These are phyloP conservation scores for Scyliorhinus canicula DNA, from an alignment of 2,797 vertebrate genomes.

Conservation along the genomic window DNA sequence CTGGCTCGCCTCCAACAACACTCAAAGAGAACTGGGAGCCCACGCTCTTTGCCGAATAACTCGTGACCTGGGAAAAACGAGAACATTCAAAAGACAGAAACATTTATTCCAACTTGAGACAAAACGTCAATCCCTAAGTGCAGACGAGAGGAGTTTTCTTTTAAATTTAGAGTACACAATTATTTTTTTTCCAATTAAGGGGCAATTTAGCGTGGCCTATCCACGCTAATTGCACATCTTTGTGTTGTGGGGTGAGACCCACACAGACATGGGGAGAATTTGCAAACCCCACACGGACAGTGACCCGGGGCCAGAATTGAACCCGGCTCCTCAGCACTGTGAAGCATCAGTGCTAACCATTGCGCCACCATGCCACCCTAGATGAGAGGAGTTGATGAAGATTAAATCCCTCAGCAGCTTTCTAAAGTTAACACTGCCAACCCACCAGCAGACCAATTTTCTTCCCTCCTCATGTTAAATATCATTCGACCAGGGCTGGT, in stretches of 20 bases:
- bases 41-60: not conserved
- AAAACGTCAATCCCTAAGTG: not conserved
- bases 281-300: too few species aligned
- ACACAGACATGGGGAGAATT: too few species aligned
- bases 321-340: too few species aligned
- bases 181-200: too few species aligned
- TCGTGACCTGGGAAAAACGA: not conserved
- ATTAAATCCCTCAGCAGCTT: not conserved
- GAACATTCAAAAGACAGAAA: not conserved
- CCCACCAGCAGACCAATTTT: not conserved
- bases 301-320: too few species aligned
- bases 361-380: too few species aligned
- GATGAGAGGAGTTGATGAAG: not conserved
- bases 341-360: too few species aligned
- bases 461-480: not conserved
- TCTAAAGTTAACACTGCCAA: not conserved
- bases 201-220: too few species aligned
- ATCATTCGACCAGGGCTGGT: not conserved
- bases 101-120: not conserved
- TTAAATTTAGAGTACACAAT: too few species aligned
- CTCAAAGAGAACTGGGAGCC: not conserved
- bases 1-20: not conserved
- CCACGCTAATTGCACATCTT: too few species aligned
- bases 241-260: too few species aligned
- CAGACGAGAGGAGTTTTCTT: not conserved